phyloP scores from a whole-genome alignment of 2,797 vertebrate species.

The Rhynchonycteris naso region DNA sequence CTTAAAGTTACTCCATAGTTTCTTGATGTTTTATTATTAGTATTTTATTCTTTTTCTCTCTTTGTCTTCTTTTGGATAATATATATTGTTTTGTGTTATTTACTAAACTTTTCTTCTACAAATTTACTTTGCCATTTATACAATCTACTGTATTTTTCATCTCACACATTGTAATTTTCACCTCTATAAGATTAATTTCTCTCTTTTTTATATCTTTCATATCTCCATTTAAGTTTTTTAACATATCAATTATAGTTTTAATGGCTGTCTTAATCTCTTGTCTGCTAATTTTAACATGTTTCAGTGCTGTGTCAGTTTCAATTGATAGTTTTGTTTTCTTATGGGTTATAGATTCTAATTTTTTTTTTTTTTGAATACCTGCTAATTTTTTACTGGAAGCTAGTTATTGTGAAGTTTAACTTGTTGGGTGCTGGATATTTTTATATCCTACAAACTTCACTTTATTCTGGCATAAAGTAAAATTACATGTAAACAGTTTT shows the following conservation, averaged over 20 bases:
- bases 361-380: background rate
- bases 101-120: background rate
- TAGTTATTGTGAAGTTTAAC: slow-evolving; percentile 17
- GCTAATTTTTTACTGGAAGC: slow-evolving; percentile 11
- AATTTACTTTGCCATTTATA: background rate
- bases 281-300: background rate
- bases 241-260: background rate
- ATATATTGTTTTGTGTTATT: background rate
- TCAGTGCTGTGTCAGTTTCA: background rate
- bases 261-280: background rate
- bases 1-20: background rate
- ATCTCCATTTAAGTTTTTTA: background rate
- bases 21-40: background rate
- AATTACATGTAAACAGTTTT: background rate
- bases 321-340: background rate
- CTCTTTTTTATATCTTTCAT: background rate
- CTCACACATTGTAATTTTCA: background rate
- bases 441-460: background rate
- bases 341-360: background rate
- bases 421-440: background rate
- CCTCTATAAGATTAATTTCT: background rate
- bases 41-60: background rate
- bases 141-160: background rate
- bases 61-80: slow-evolving; percentile 24
- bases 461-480: background rate